These are phyloP conservation scores for Rhadina sibilatrix DNA, from an alignment of 2,113 vertebrate species.

Conservation along the genomic window DNA sequence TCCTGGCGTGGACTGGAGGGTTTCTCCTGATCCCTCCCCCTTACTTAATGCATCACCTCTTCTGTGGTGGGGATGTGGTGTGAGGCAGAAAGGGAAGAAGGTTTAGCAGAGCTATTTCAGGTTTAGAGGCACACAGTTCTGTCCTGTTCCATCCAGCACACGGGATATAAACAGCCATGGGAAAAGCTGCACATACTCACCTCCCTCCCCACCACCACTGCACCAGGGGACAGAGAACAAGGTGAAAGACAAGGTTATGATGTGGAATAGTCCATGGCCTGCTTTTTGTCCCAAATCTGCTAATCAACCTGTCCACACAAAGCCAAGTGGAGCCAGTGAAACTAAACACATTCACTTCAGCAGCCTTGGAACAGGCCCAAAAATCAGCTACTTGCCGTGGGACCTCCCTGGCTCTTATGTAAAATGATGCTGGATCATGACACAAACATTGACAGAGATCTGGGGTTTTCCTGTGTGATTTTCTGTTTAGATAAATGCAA, in stretches of 20 bases:
- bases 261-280: neutral
- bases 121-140: neutral
- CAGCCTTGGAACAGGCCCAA: neutral
- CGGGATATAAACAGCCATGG: neutral
- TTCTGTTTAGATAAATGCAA: neutral
- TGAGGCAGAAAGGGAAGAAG: conserved; percentile 40
- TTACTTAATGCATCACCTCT: conserved; percentile 49
- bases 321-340: neutral
- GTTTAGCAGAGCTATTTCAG: conserved; percentile 52
- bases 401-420: neutral
- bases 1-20: neutral
- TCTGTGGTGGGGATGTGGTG: conserved; percentile 54
- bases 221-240: neutral
- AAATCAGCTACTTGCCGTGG: neutral
- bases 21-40: conserved; percentile 26
- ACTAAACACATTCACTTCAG: neutral
- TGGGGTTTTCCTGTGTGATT: neutral
- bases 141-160: neutral
- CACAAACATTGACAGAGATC: neutral
- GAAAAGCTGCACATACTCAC: neutral
- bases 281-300: neutral
- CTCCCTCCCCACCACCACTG: neutral
- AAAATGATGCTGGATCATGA: neutral
- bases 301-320: neutral
- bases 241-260: neutral